Conservation (phyloP, 2,113 vertebrate species). For the Lepisosteus oculatus region DNA sequence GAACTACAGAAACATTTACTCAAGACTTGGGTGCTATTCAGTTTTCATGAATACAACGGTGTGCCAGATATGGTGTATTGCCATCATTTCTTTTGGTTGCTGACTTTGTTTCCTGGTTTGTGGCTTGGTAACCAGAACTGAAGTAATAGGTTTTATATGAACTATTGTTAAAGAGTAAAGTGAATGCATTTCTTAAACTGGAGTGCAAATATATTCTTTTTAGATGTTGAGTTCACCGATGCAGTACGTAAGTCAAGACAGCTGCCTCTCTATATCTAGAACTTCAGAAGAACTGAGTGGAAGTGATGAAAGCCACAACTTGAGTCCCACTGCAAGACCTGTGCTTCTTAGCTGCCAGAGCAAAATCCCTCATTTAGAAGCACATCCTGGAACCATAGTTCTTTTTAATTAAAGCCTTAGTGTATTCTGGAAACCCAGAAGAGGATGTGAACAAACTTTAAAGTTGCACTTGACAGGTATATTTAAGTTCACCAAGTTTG, state of each 20-base stretch:
- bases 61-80: no score
- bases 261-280: constrained; percentile 50
- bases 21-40: no score
- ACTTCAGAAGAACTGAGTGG: constrained; percentile 61
- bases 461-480: constrained; percentile 72
- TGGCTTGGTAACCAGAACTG: no score
- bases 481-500: constrained; percentile 68
- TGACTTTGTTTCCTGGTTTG: neutral
- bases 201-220: constrained; percentile 35
- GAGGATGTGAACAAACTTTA: constrained; percentile 56
- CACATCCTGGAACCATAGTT: constrained; percentile 59
- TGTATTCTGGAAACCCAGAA: constrained; percentile 56
- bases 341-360: constrained; percentile 56
- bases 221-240: constrained; percentile 50
- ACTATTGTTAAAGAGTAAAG: no score
- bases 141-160: no score
- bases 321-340: constrained; percentile 63
- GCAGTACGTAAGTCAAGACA: constrained; percentile 55
- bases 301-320: constrained; percentile 69
- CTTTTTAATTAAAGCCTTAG: constrained; percentile 71
- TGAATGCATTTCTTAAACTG: neutral
- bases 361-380: constrained; percentile 65
- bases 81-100: no score
- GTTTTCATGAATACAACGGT: no score
- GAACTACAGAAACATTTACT: no score